A percentile compares a stretch with the other conserved stretches of the same genome.
These are phyloP conservation scores for Holcopasites calliopsidis DNA, from an alignment of 1,140 invertebrate species.

Conservation along the genomic window DNA sequence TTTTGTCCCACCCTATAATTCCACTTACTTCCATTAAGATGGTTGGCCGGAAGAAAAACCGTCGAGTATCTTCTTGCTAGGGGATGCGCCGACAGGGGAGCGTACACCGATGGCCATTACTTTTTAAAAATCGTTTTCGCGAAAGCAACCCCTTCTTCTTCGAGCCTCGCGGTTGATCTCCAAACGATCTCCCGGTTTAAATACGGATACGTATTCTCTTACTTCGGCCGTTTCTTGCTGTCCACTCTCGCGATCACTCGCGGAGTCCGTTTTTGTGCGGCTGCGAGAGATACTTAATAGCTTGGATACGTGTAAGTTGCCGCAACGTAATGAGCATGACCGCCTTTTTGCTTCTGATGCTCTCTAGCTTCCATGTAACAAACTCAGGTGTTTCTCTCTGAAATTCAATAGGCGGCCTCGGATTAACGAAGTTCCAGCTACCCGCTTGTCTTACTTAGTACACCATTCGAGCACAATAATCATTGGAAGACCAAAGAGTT, in stretches of 20 bases:
- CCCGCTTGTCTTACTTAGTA: too few relatives aligned
- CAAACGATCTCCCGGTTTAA: too few relatives aligned
- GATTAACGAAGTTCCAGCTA: not conserved
- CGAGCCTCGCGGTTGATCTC: too few relatives aligned
- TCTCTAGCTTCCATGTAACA: conserved; percentile 11
- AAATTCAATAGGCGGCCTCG: too few relatives aligned
- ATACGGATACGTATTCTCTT: too few relatives aligned
- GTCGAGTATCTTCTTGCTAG: not conserved
- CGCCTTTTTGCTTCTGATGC: not conserved
- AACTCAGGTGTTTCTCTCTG: not conserved
- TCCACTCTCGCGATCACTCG: not conserved
- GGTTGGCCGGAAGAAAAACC: conserved; percentile 17
- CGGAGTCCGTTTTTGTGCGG: not conserved
- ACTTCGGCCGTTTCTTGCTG: not conserved
- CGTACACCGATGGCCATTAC: too few relatives aligned
- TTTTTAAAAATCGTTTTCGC: too few relatives aligned
- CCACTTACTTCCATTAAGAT: not conserved
- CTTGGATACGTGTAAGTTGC: conserved; percentile 9
- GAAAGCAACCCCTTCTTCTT: too few relatives aligned
- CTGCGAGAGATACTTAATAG: conserved; percentile 4
- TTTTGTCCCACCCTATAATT: not conserved
- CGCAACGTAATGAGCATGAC: conserved; percentile 16
- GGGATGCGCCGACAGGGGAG: not conserved
- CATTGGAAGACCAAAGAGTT: not conserved
- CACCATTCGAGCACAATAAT: too few relatives aligned